phyloP scores from a whole-genome alignment of 2,113 vertebrate genomes.

The Hucho hucho region DNA sequence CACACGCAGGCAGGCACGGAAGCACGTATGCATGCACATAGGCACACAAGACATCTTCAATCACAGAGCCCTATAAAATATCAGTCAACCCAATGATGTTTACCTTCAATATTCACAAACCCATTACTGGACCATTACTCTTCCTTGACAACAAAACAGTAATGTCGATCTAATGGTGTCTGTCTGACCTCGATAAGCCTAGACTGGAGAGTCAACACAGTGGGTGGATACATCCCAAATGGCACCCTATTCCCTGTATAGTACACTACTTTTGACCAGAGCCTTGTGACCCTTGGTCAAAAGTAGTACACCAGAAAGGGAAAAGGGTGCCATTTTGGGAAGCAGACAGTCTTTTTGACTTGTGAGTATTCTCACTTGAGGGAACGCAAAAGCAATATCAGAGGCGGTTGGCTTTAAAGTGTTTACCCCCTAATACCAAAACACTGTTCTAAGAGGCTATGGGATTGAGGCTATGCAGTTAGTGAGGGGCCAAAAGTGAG shows the following conservation, averaged over 20 bases:
- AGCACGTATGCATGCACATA: background rate
- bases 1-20: background rate
- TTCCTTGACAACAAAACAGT: conserved; percentile 20
- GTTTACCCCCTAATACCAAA: background rate
- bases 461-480: conserved; percentile 49
- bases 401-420: conserved; percentile 32
- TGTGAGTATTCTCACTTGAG: conserved; percentile 18
- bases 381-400: conserved; percentile 33
- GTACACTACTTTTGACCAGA: too few species aligned
- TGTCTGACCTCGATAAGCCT: conserved; percentile 45
- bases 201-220: background rate
- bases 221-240: too few species aligned
- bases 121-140: conserved; percentile 14
- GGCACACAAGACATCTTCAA: background rate
- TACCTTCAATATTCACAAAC: conserved; percentile 7
- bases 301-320: background rate
- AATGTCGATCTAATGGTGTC: conserved; percentile 21
- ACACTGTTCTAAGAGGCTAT: conserved; percentile 10
- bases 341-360: background rate
- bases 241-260: too few species aligned
- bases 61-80: background rate
- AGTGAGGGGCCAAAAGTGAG: conserved; percentile 38
- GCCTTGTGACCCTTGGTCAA: too few species aligned
- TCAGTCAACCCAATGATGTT: conserved; percentile 5
- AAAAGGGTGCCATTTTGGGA: background rate